Evolutionary conservation across 2,113 vertebrate species (phyloP).

Genomic region (Dascyllus trimaculatus): DNA sequence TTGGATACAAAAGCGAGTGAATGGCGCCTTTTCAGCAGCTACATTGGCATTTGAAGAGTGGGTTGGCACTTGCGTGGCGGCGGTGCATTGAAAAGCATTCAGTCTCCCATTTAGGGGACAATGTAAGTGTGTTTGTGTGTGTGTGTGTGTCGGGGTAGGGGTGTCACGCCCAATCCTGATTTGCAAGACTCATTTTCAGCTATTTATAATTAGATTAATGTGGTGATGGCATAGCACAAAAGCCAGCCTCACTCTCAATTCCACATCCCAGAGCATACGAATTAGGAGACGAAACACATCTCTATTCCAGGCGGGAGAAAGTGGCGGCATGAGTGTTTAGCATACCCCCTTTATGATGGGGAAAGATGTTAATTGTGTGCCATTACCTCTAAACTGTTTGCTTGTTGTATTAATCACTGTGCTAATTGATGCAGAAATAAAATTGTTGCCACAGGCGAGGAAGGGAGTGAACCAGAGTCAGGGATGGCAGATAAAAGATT

Average conservation of each 20-base stretch:
- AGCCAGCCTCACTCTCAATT: slow-evolving; percentile 88
- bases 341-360: slow-evolving; percentile 93
- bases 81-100: slow-evolving; percentile 69
- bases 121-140: slow-evolving; percentile 41
- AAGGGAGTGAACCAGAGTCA: slow-evolving; percentile 87
- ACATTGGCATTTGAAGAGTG: slow-evolving; percentile 67
- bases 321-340: slow-evolving; percentile 93
- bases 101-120: slow-evolving; percentile 63
- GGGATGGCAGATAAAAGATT: slow-evolving; percentile 94
- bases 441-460: slow-evolving; percentile 97
- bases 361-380: slow-evolving; percentile 99
- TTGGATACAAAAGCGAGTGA: slow-evolving; percentile 73
- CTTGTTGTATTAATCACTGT: slow-evolving; percentile 99
- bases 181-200: slow-evolving; percentile 91
- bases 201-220: slow-evolving; percentile 99
- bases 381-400: slow-evolving; percentile 99
- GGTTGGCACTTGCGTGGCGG: slow-evolving; percentile 68
- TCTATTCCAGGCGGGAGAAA: slow-evolving; percentile 93
- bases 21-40: slow-evolving; percentile 70
- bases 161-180: slow-evolving; percentile 60
- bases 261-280: slow-evolving; percentile 92
- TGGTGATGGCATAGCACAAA: slow-evolving; percentile 87
- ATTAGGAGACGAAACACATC: slow-evolving; percentile 93
- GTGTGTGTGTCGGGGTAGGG: slow-evolving; percentile 15
- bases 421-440: slow-evolving; percentile 99